These are phyloP conservation scores for Pristionchus pacificus DNA, from an alignment of 1,140 invertebrate genomes.

Conservation along the genomic window DNA sequence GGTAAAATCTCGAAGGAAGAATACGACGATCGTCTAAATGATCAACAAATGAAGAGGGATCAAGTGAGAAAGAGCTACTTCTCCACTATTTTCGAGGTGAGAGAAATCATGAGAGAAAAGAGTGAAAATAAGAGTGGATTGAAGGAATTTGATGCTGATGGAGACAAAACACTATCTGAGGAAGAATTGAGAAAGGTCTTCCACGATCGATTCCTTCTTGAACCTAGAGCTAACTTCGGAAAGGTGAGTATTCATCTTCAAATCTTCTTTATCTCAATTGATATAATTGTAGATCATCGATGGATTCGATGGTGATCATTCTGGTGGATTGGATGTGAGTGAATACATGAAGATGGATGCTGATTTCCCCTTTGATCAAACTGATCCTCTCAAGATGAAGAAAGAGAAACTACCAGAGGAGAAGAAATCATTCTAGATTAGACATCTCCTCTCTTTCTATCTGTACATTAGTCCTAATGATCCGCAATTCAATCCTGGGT, in stretches of 20 bases:
- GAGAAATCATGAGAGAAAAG: no score
- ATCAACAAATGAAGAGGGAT: conserved; percentile 14
- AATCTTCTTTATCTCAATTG: background rate
- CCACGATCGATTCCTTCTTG: conserved; percentile 20
- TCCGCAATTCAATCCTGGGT: no score
- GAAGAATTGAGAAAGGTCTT: conserved; percentile 23
- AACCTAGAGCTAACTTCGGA: conserved; percentile 27
- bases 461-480: no score
- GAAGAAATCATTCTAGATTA: background rate
- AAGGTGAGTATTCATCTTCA: conserved; percentile 16
- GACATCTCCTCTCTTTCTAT: background rate
- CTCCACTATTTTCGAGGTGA: no score
- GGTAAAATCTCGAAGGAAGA: conserved; percentile 20
- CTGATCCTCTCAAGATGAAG: conserved; percentile 19
- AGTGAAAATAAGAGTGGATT: no score
- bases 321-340: conserved; percentile 26
- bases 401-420: background rate
- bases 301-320: conserved; percentile 25
- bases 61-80: conserved; percentile 15
- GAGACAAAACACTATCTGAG: conserved; percentile 17
- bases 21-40: conserved; percentile 24
- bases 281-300: background rate
- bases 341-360: conserved; percentile 33
- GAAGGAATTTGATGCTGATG: conserved; percentile 24
- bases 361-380: conserved; percentile 33